phyloP scores from a whole-genome alignment of 2,113 vertebrate genomes.

The Callochromis pleurospilus region DNA sequence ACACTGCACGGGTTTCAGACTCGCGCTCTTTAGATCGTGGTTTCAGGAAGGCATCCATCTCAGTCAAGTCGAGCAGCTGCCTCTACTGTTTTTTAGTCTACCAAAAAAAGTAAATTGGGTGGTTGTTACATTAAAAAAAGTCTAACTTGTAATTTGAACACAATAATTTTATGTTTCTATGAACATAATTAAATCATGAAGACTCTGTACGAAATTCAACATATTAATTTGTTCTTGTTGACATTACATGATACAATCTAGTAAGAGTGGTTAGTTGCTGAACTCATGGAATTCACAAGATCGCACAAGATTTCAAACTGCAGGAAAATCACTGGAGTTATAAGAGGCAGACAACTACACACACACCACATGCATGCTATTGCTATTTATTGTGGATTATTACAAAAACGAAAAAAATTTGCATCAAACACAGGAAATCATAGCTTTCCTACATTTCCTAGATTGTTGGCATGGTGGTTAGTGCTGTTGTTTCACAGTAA shows the following conservation, averaged over 20 bases:
- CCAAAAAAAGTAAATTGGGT: too few relatives aligned
- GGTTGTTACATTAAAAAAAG: too few relatives aligned
- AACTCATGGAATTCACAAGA: accelerated
- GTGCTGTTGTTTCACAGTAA: not conserved
- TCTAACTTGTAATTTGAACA: not conserved
- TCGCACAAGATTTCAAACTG: not conserved
- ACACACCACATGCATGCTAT: accelerated
- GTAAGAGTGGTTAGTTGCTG: not conserved
- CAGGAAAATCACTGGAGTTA: not conserved
- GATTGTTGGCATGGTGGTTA: accelerated
- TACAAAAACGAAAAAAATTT: accelerated
- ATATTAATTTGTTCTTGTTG: not conserved
- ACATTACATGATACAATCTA: not conserved
- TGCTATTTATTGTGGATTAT: not conserved
- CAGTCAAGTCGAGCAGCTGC: too few relatives aligned
- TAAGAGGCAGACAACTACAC: accelerated
- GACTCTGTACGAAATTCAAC: accelerated
- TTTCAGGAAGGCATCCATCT: too few relatives aligned
- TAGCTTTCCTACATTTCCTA: not conserved
- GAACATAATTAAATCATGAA: not conserved
- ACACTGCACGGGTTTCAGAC: too few relatives aligned
- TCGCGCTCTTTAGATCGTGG: too few relatives aligned
- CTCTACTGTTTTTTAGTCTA: too few relatives aligned
- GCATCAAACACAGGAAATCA: not conserved
- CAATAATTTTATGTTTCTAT: accelerated